Conservation (phyloP, 1,140 invertebrate genomes). For the Hycleus phaleratus region DNA sequence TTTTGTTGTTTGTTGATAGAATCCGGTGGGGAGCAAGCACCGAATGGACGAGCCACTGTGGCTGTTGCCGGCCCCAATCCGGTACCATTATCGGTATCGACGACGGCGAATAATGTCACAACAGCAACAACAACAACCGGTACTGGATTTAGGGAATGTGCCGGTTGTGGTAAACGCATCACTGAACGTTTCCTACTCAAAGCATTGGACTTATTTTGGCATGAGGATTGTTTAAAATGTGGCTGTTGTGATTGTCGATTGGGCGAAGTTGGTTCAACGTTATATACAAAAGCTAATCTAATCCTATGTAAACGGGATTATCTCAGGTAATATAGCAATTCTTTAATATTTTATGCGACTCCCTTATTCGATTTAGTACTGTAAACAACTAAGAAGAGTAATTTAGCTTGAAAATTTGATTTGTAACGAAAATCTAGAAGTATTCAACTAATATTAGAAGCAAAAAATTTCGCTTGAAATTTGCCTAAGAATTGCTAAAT, state of each 20-base stretch:
- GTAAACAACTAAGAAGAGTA: too few species aligned
- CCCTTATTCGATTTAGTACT: too few species aligned
- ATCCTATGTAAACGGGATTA: conserved; percentile 91
- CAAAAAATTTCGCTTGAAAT: too few species aligned
- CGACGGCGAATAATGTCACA: conserved; percentile 26
- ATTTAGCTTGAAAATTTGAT: too few species aligned
- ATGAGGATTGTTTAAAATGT: conserved; percentile 91
- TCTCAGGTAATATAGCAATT: conserved; percentile 59
- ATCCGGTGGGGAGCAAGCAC: conserved; percentile 36
- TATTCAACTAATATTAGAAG: too few species aligned
- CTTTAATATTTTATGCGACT: neutral
- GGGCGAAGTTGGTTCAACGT: conserved; percentile 84
- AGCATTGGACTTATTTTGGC: conserved; percentile 84
- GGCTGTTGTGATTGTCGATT: conserved; percentile 87
- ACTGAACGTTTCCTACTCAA: conserved; percentile 68
- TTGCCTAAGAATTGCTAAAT: too few species aligned
- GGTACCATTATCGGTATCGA: conserved; percentile 33
- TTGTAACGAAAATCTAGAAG: too few species aligned
- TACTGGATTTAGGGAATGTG: conserved; percentile 55
- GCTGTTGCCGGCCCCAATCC: conserved; percentile 23
- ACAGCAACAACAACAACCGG: conserved; percentile 30
- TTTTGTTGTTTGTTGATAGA: conserved; percentile 27
- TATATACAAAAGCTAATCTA: conserved; percentile 88
- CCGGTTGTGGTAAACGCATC: conserved; percentile 68
- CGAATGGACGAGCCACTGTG: conserved; percentile 26